Percentiles rank a stretch among this genome's conserved stretches.
Evolutionary conservation across 2,888 invertebrate genomes (phyloP).

Genomic region (Drosophila mimica): DNA sequence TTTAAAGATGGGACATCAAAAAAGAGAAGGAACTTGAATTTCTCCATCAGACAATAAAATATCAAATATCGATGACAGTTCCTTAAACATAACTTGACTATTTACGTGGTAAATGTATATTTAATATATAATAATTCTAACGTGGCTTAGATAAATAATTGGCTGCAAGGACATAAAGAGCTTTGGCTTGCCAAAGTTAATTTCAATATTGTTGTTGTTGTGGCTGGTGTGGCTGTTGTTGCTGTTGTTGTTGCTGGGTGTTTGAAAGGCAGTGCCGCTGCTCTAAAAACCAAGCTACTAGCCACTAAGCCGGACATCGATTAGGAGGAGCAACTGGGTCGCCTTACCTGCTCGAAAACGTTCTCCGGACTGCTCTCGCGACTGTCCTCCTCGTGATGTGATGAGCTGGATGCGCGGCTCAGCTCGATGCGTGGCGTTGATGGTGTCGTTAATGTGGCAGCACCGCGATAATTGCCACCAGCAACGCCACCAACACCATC

Average conservation of each 20-base stretch:
- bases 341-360: slow-evolving; percentile 89
- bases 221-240: slow-evolving; percentile 8
- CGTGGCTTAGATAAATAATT: not conserved
- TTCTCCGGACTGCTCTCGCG: slow-evolving; percentile 94
- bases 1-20: not conserved
- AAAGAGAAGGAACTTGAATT: not conserved
- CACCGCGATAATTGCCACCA: slow-evolving; percentile 58
- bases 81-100: not conserved
- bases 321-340: not conserved
- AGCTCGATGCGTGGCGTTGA: slow-evolving; percentile 94
- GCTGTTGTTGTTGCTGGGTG: slow-evolving; percentile 21
- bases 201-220: slow-evolving; percentile 2
- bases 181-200: slow-evolving; percentile 21
- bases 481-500: not conserved
- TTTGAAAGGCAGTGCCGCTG: slow-evolving; percentile 16
- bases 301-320: slow-evolving; percentile 25
- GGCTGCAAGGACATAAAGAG: slow-evolving; percentile 20
- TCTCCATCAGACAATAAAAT: not conserved
- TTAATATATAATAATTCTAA: too few relatives aligned
- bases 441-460: slow-evolving; percentile 86
- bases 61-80: not conserved
- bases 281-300: slow-evolving; percentile 53
- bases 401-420: slow-evolving; percentile 94
- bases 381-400: slow-evolving; percentile 91
- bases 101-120: not conserved